Base-by-base conservation (phyloP, 1,140 invertebrate species). In the Drosophila sproati region DNA sequence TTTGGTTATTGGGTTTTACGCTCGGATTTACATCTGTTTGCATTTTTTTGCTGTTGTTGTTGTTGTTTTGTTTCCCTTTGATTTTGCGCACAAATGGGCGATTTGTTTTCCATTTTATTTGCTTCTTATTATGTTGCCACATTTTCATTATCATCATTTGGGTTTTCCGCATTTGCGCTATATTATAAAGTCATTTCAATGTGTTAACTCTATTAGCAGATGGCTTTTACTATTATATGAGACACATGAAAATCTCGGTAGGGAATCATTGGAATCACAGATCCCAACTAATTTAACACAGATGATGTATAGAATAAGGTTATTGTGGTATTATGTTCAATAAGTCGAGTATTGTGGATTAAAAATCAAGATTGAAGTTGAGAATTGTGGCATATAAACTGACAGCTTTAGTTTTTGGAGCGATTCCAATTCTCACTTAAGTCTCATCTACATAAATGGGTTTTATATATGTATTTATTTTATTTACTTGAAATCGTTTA, bases 1-100 rank as follows among this genome's bases (percentile, higher is more conserved):
- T 80, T 79, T 56, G 67, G 71, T 82, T 82, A 77, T 83, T 56
- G 80, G 85, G 82, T 90, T 76, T 80, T 78, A 82, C 77, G 64
- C 82, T 70, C 67, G 68, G 79, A 87, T 87, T 90, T 87, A 82
- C 87, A 90, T 90, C 87, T 90, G 87, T 82, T 90, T 85, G 79
- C 72, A 91, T 90, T 91, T 79, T 80, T 57, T 52, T 37, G 1
- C 20, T 20, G 1, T 20, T 20, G 20, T 20, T 1, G 20, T 20
- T 51, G 37, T 29, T 28, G 48, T 43, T 52, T 45, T 64, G 50
- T 45, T 47, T 59, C 12, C 35, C 61, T 64, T 28, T n/a, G 32
- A 45, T 39, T 50, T 67, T 67, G 28, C 28, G 12, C 47, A 37
- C 57, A 61, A 77, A 82, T 82, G 70, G 82, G 72, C 82, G 80